Base-by-base conservation (phyloP, 1,140 invertebrate genomes). In the Bombus sylvicola region DNA sequence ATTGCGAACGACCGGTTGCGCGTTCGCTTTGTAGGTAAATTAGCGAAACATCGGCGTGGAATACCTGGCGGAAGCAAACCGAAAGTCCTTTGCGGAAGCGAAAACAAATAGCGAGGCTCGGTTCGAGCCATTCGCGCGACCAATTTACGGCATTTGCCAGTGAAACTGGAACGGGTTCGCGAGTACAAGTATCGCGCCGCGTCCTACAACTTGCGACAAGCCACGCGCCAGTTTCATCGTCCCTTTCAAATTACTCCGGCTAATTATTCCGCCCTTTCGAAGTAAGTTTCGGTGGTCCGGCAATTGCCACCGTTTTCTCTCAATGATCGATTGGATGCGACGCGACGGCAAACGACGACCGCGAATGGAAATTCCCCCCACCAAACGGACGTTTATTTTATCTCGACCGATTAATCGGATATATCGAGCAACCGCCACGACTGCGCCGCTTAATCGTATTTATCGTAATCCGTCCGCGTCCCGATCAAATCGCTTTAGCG, bases 381-480 rank as follows among this genome's bases (percentile, higher is more conserved):
- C n/a, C 15, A 0, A 0, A 0, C 13, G 22, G 1, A 37, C 47
- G 37, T 37, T 84, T 43, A 34, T 39, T 57, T 69, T 22, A 43
- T 18, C 64, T 41, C 47, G 47, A 8, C 37, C 47, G 82, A 69
- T 69, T 84, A 84, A 84, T 71, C 66, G 74, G 75, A 83, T 57
- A 41, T 64, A 82, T 81, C 80, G 72, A 66, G 25, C 39, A 74
- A 31, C 28, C 59, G 39, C 34, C 43, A 15, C 64, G 75, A 78
- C 76, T 83, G 64, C 37, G 41, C 22, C 64, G 47, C 37, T 83
- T 83, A 83, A 83, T 83, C 75, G 53, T 64, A 59, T 78, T 78
- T 83, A 83, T 84, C 75, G 82, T 79, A 84, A 84, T 84, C 82
- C 82, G 64, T 66, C n/a, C 31, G 37, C n/a, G 64, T 83, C 75